Percentiles rank a stretch among this genome's conserved stretches.
Conservation (phyloP, 2,797 vertebrate genomes). For the Mormyrus hasselquistii region DNA sequence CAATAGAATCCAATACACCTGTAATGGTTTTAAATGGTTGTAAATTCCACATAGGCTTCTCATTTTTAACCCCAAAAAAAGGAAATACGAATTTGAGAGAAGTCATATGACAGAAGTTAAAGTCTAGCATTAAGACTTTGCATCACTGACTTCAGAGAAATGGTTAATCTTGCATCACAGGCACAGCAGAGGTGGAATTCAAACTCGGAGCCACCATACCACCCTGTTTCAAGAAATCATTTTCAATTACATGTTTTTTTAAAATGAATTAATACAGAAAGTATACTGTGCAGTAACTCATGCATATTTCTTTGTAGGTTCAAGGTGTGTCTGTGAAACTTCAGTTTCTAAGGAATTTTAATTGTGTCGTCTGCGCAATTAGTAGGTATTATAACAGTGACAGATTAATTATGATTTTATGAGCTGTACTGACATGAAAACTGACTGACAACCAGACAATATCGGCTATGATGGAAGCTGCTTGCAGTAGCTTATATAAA, state of each 20-base stretch:
- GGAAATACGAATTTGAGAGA: not conserved
- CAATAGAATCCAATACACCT: not conserved
- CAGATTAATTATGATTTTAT: not conserved
- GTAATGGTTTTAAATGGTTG: not conserved
- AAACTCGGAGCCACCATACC: not conserved
- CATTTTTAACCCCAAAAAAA: not conserved
- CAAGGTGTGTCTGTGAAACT: not conserved
- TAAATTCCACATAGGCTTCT: not conserved
- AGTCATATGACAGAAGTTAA: not conserved
- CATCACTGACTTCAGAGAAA: not conserved
- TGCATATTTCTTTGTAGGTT: not conserved
- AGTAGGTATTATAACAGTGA: not conserved
- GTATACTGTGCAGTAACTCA: not conserved
- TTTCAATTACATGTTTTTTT: not conserved
- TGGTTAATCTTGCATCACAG: not conserved
- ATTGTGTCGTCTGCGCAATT: not conserved
- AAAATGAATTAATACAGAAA: not conserved
- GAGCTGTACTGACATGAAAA: not conserved
- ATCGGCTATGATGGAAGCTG: not conserved
- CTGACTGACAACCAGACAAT: not conserved
- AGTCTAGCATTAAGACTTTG: not conserved
- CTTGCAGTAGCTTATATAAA: not conserved
- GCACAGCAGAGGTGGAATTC: not conserved
- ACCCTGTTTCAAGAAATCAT: not conserved
- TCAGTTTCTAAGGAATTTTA: not conserved